These are phyloP conservation scores for Seira sanloemensis DNA, from an alignment of 2,888 invertebrate genomes.

Conservation along the genomic window DNA sequence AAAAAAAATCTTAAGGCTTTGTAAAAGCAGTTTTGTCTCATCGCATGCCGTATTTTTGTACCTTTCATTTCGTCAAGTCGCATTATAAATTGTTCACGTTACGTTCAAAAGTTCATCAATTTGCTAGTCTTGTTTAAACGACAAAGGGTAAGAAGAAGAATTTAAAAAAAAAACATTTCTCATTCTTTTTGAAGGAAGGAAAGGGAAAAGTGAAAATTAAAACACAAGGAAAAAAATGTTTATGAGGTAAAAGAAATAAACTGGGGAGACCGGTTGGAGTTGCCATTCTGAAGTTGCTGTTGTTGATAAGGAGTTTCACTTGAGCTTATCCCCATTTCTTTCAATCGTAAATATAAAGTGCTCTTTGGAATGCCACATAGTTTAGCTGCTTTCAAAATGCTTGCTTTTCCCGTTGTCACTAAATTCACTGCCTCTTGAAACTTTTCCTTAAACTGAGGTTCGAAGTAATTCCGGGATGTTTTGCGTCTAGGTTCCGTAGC, in stretches of 20 bases:
- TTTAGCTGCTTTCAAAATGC: conserved; percentile 70
- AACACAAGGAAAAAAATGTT: conserved; percentile 48
- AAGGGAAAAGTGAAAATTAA: conserved; percentile 35
- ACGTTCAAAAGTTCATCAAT: neutral
- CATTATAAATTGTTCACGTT: neutral
- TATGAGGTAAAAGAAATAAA: no score
- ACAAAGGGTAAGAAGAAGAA: neutral
- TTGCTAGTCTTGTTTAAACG: neutral
- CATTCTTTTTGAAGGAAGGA: conserved; percentile 12
- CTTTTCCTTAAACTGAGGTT: conserved; percentile 66
- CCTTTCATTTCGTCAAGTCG: conserved; percentile 44
- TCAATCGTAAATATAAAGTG: conserved; percentile 70
- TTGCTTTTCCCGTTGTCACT: conserved; percentile 67
- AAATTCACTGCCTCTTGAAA: conserved; percentile 70
- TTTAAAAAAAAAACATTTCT: neutral
- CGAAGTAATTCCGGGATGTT: conserved; percentile 66
- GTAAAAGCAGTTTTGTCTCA: conserved; percentile 17
- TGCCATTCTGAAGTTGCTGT: conserved; percentile 64
- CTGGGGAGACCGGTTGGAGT: conserved; percentile 64
- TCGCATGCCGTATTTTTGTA: conserved; percentile 67
- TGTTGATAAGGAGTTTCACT: conserved; percentile 65
- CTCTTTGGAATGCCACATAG: conserved; percentile 71
- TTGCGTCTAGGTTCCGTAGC: conserved; percentile 60
- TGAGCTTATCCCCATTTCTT: conserved; percentile 70
- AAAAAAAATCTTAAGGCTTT: neutral